Conservation (phyloP, 2,797 vertebrate genomes). For the Dendrocincla fuliginosa region DNA sequence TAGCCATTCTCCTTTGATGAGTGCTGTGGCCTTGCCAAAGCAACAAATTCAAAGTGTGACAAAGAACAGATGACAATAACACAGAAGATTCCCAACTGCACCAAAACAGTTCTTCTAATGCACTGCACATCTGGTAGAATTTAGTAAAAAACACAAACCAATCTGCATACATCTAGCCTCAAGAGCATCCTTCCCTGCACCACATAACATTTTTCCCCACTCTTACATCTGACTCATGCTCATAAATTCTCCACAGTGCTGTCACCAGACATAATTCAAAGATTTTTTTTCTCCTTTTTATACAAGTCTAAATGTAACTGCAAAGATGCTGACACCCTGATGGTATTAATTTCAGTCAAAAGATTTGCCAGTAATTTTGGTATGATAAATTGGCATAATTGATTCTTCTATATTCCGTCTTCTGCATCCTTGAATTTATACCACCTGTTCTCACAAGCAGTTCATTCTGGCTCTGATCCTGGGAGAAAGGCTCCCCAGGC, state of each 20-base stretch:
- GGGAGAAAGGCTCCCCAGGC: neutral
- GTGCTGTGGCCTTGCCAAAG: neutral
- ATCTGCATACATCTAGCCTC: neutral
- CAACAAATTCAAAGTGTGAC: neutral
- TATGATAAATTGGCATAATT: neutral
- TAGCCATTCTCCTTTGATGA: neutral
- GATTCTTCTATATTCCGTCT: neutral
- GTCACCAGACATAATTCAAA: neutral
- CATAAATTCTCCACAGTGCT: neutral
- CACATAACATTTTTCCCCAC: neutral
- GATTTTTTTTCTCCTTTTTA: neutral
- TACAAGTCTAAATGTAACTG: neutral
- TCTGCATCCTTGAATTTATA: neutral
- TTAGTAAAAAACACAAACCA: neutral
- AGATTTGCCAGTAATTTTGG: neutral
- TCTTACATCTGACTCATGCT: neutral
- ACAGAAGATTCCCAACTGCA: neutral
- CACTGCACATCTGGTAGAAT: neutral
- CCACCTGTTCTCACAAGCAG: conserved; percentile 5
- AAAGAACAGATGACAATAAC: neutral
- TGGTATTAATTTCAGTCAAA: conserved; percentile 7
- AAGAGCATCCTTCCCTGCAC: neutral
- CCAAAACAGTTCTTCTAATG: neutral
- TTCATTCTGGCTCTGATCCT: conserved; percentile 3
- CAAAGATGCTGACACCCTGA: neutral